Conservation (phyloP, 1,140 invertebrate species). For the Lasioglossum albipes region DNA sequence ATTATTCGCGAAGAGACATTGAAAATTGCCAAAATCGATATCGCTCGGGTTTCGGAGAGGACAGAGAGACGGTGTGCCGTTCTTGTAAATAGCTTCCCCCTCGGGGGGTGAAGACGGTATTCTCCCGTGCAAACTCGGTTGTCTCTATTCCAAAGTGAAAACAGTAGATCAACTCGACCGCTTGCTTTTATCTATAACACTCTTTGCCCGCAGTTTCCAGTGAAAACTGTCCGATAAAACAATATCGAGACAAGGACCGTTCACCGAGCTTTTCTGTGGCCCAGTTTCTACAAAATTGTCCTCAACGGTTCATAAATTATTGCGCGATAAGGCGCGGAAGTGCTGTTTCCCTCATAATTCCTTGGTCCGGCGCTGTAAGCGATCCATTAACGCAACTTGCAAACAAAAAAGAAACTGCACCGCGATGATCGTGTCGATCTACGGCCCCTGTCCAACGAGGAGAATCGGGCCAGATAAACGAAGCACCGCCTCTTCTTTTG, state of each 20-base stretch:
- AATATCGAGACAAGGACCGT: slow-evolving; percentile 49
- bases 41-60: too few species aligned
- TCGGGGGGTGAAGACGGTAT: slow-evolving; percentile 6
- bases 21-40: neutral
- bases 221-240: slow-evolving; percentile 51
- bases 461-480: too few species aligned
- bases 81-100: neutral
- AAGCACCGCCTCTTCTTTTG: too few species aligned
- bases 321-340: neutral
- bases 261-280: neutral
- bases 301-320: slow-evolving; percentile 11
- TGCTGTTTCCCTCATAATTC: too few species aligned
- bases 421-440: too few species aligned
- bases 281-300: neutral
- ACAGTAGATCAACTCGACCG: slow-evolving; percentile 56
- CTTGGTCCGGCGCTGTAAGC: too few species aligned
- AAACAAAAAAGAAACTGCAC: too few species aligned
- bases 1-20: neutral
- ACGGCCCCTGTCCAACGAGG: too few species aligned
- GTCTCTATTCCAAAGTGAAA: slow-evolving; percentile 45
- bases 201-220: slow-evolving; percentile 21
- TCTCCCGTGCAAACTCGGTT: slow-evolving; percentile 29
- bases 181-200: slow-evolving; percentile 33
- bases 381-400: too few species aligned
- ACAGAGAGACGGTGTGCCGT: neutral